phyloP scores from a whole-genome alignment of 2,888 invertebrate species.

The Ligdia adustata region DNA sequence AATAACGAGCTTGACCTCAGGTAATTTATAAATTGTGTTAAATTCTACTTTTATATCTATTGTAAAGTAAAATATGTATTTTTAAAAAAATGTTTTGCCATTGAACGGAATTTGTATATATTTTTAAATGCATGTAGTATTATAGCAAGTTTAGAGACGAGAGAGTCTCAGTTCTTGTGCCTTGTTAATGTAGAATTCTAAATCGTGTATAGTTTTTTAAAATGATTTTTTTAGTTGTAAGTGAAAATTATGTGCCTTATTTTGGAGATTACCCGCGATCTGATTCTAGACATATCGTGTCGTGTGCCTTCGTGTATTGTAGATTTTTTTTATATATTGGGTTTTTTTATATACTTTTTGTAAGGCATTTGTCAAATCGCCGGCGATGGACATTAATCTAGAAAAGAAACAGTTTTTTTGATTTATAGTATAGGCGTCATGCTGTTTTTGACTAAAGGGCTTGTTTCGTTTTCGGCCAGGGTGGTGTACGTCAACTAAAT shows the following conservation, averaged over 20 bases:
- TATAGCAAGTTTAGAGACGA: constrained; percentile 40
- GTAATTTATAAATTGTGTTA: too few species aligned
- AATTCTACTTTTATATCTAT: constrained; percentile 36
- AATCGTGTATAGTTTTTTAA: too few species aligned
- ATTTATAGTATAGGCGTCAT: too few species aligned
- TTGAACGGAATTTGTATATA: too few species aligned
- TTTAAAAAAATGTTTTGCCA: constrained; percentile 38
- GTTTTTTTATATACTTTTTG: constrained; percentile 35
- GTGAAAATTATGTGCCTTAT: constrained; percentile 67
- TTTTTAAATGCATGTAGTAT: constrained; percentile 44
- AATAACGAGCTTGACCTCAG: too few species aligned
- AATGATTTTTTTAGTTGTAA: constrained; percentile 35
- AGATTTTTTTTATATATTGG: constrained; percentile 39
- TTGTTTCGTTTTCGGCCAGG: too few species aligned
- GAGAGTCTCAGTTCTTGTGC: constrained; percentile 32
- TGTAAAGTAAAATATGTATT: constrained; percentile 32
- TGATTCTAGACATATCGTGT: constrained; percentile 49
- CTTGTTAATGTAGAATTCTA: too few species aligned
- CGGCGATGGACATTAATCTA: too few species aligned
- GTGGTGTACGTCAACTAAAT: too few species aligned
- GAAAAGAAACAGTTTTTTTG: too few species aligned
- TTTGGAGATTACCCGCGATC: constrained; percentile 70
- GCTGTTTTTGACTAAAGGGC: too few species aligned
- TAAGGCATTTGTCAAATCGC: too few species aligned
- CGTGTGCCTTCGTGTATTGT: constrained; percentile 63